Evolutionary conservation across 1,140 invertebrate genomes (phyloP), one percentile per base, ranked within the genome.

Genomic region (Zophobas morio): DNA sequence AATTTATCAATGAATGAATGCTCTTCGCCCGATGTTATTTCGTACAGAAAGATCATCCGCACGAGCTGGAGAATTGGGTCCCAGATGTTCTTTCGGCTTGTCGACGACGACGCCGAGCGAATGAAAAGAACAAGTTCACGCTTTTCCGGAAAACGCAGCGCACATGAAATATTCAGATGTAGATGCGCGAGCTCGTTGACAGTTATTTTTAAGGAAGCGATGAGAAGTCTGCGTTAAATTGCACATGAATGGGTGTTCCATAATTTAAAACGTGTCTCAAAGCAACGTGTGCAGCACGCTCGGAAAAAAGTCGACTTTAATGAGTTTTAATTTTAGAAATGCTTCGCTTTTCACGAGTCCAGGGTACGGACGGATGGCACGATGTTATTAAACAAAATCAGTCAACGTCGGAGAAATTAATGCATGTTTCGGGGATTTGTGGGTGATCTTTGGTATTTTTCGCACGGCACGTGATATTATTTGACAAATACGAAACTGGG

Each of bases 201-300:
- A 66, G 60, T 66, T 66, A 66, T 66, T 66, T 63, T 66, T 66
- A 66, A 42, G 33, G 60, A 66, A 66, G 60, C 42, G 60, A 66
- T 66, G 60, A 66, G 39, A 66, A 66, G 37, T 66, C 60, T 6
- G 42, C 60, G 60, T 66, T 66, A 66, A 66, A 66, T 66, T 66
- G 60, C 60, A 66, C 60, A 66, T 42, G 57, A 63, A 63, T 37
- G 33, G 57, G 36, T 51, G 2, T 57, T 57, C 54, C 54, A 57
- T 40, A 66, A 66, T 66, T 66, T 40, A 42, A 39, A 8, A 66
- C 60, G 36, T 66, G 36, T n/a, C 39, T 36, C 1, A 63, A 66
- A 6, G 20, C 20, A 20, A 20, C 20, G 20, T 20, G 2, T 5
- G 49, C 49, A 51, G 4, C 20, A 20, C 49, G 49, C 4, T 51